Base-by-base conservation (phyloP, 2,113 vertebrate genomes). In the Sula dactylatra region DNA sequence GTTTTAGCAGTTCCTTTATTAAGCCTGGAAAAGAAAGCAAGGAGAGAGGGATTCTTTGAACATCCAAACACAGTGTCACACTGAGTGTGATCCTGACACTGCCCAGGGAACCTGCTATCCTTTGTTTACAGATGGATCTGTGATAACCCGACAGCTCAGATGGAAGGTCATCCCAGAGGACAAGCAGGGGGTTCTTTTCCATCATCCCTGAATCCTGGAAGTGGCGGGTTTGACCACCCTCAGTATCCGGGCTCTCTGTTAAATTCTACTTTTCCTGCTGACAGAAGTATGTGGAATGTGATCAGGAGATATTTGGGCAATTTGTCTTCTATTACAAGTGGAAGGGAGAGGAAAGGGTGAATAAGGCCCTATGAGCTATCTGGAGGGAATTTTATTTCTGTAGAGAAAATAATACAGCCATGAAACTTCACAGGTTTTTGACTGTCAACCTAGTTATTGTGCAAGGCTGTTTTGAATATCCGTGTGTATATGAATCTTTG, bases 1-100 rank as follows among this genome's bases (percentile, higher is more conserved):
- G 88, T 97, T 97, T 98, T 98, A 98, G 97, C 98, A 97, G 98
- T 92, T 97, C 95, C 98, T 98, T 97, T 98, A 98, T 98, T 98
- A 98, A 97, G 96, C 93, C 92, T 38, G 27, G 92, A 97, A 98
- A 97, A 97, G 96, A 98, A 98, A 95, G 96, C 91, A 36, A 89
- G 79, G 45, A 93, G 93, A 90, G 42, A 95, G 92, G 88, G 87
- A 94, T 97, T 97, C 98, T 97, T 94, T 49, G 93, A 97, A 98
- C 90, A 95, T 98, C 97, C 98, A 98, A 98, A 98, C 98, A 98
- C 80, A 13, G 91, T 97, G 98, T 98, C 98, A 98, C 93, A 88
- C 96, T 24, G 95, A 98, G 98, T 98, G 98, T 98, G 97, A 98
- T 98, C 96, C 97, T 91, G 97, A 97, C 97, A 96, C 97, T 93